Evolutionary conservation across 2,888 invertebrate genomes (phyloP).

Genomic region (Folsomia candida): DNA sequence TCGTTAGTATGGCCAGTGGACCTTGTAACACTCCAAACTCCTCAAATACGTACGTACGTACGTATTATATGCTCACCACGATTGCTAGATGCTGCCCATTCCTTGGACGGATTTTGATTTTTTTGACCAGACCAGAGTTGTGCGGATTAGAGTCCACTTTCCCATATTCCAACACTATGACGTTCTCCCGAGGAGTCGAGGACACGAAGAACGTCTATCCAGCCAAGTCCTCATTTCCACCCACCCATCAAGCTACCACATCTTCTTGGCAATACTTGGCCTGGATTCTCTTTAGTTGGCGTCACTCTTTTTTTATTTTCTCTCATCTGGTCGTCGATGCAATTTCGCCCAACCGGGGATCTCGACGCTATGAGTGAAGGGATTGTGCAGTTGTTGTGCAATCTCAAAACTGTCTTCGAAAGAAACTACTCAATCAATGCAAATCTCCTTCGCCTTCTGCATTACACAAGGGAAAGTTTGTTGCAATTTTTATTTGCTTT

Average conservation of each 20-base stretch:
- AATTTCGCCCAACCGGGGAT: too few relatives aligned
- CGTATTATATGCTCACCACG: neutral
- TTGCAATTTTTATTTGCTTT: too few relatives aligned
- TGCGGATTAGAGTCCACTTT: neutral
- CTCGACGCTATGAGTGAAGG: too few relatives aligned
- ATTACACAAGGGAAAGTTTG: too few relatives aligned
- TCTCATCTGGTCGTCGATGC: too few relatives aligned
- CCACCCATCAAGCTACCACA: neutral
- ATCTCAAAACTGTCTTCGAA: too few relatives aligned
- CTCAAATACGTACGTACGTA: neutral
- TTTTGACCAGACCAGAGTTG: neutral
- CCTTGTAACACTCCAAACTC: neutral
- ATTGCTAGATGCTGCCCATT: neutral
- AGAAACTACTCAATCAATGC: too few relatives aligned
- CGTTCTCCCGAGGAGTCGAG: neutral
- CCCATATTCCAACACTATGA: neutral
- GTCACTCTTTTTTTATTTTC: neutral
- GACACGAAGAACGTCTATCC: neutral
- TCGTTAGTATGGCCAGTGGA: neutral
- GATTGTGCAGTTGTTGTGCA: too few relatives aligned
- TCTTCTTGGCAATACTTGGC: neutral
- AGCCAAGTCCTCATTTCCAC: neutral
- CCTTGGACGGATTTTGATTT: neutral
- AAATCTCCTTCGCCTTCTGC: too few relatives aligned
- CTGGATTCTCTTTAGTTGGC: neutral